Evolutionary conservation across 2,888 invertebrate species (phyloP), one percentile per base, ranked within the genome.

Genomic region (Drosophila meridiana): DNA sequence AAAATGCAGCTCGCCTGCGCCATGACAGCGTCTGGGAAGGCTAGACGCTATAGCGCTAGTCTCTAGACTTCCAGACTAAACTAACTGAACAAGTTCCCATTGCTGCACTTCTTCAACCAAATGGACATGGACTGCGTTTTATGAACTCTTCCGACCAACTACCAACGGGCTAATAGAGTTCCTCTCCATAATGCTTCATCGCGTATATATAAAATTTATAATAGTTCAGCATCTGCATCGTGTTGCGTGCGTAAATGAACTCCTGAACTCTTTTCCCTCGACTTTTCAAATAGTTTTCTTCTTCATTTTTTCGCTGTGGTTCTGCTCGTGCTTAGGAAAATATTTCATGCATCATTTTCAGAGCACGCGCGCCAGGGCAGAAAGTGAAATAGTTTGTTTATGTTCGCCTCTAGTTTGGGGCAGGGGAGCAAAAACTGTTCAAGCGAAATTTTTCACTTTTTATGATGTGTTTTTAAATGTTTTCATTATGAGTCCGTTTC

Each of bases 381-480:
- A 48, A 70, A 67, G 26, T 32, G 32, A 67, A 76, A 83, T 78
- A 59, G 56, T 85, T 52, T 87, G 88, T 89, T 86, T 89, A 88
- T 86, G 86, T 86, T 76, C 50, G 74, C 73, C 73, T 82, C 76
- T 76, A 68, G 80, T 42, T 59, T 56, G 59, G 59, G 34, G 40
- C 34, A 61, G 20, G 20, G 20, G 20, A 20, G 20, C 20, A 20
- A 20, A 70, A 75, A 48, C 43, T 47, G 43, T 67, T 68, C 58
- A 28, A 36, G 66, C 61, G 66, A 77, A 60, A 60, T 59, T 58
- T 43, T 32, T 13, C 38, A 47, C 50, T 59, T 70, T 80, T 89
- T 87, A 85, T 89, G 85, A 89, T 87, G 86, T 82, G 89, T 76
- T 86, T 76, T 86, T 80, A 88, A 88, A 90, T 86, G 90, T 75